Evolutionary conservation across 2,888 invertebrate species (phyloP).

Genomic region (Eremobia ochroleuca): DNA sequence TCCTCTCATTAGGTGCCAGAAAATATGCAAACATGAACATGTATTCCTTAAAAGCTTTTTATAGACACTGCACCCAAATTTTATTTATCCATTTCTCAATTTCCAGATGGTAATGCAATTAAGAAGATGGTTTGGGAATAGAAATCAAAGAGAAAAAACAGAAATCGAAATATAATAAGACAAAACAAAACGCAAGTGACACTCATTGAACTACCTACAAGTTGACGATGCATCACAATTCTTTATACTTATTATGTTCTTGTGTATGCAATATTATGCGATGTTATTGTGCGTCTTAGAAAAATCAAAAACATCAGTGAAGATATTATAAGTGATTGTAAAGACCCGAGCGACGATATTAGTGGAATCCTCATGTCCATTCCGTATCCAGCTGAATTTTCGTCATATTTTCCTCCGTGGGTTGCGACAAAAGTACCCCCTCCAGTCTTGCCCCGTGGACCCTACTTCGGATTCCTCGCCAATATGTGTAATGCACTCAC

Average conservation of each 20-base stretch:
- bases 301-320: background rate
- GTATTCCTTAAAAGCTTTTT: background rate
- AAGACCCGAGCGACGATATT: background rate
- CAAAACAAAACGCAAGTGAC: background rate
- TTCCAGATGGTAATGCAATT: conserved; percentile 78
- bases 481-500: conserved; percentile 76
- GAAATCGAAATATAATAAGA: conserved; percentile 65
- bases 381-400: background rate
- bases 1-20: background rate
- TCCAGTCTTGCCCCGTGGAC: conserved; percentile 70
- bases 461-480: conserved; percentile 77
- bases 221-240: conserved; percentile 30
- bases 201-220: background rate
- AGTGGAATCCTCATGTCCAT: background rate
- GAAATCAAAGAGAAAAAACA: conserved; percentile 75
- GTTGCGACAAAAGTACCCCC: conserved; percentile 27
- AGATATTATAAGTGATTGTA: conserved; percentile 2
- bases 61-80: background rate
- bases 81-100: conserved; percentile 21
- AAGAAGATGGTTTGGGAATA: conserved; percentile 75
- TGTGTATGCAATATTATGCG: conserved; percentile 22
- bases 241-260: conserved; percentile 29
- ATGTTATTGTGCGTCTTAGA: conserved; percentile 8
- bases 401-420: background rate
- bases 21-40: background rate